A percentile compares a stretch with the other conserved stretches of the same genome.
These are phyloP conservation scores for Heteromurus nitidus DNA, from an alignment of 2,888 invertebrate genomes.

Conservation along the genomic window DNA sequence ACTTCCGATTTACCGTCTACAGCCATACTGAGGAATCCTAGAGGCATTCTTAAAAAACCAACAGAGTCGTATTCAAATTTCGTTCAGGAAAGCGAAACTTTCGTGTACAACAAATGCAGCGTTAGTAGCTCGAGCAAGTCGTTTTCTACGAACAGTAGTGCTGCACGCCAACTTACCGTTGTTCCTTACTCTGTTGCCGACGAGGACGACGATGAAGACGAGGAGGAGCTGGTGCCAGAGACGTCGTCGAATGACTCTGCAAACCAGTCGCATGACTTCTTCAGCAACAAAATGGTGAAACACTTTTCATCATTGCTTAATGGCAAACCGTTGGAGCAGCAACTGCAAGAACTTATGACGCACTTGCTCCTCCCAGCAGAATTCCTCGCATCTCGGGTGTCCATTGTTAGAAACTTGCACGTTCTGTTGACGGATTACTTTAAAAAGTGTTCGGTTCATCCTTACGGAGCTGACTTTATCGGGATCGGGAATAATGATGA, in stretches of 20 bases:
- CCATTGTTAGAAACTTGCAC: conserved; percentile 48
- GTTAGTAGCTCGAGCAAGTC: neutral
- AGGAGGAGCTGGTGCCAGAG: neutral
- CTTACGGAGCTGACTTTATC: conserved; percentile 55
- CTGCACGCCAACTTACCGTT: neutral
- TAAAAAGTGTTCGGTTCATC: conserved; percentile 36
- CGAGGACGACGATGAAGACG: conserved; percentile 26
- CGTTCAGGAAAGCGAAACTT: neutral
- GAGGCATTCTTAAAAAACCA: conserved; percentile 31
- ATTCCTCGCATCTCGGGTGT: conserved; percentile 33
- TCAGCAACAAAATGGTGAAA: conserved; percentile 49
- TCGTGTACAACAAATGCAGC: neutral
- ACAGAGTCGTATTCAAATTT: conserved; percentile 29
- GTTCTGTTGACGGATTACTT: conserved; percentile 29
- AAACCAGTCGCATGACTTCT: conserved; percentile 41
- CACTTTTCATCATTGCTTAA: conserved; percentile 36
- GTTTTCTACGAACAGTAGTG: neutral
- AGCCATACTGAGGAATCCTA: conserved; percentile 18
- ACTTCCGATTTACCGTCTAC: neutral
- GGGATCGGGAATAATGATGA: conserved; percentile 55
- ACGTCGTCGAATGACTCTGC: neutral
- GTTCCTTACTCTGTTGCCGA: conserved; percentile 32
- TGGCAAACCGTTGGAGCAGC: conserved; percentile 24
- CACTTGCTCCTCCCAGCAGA: conserved; percentile 22
- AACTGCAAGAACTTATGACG: conserved; percentile 27